Conservation (phyloP, 2,888 invertebrate genomes). For the Coleophora flavipennella region DNA sequence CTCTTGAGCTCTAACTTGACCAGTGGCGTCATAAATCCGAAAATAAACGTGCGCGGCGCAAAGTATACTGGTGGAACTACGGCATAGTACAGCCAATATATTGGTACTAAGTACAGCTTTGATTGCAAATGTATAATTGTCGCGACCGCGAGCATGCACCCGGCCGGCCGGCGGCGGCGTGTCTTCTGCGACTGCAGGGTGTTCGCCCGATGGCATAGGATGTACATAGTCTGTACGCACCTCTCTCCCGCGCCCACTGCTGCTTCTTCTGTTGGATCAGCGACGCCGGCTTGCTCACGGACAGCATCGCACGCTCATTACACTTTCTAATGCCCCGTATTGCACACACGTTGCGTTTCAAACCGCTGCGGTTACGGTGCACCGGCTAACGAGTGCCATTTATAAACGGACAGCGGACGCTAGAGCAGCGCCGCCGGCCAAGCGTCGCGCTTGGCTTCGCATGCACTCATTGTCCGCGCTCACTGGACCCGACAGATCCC, state of each 20-base stretch:
- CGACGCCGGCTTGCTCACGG: conserved; percentile 70
- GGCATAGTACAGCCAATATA: too few species aligned
- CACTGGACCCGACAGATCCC: conserved; percentile 39
- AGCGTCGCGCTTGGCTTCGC: conserved; percentile 58
- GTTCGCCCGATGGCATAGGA: conserved; percentile 3
- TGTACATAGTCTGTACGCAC: conserved; percentile 60
- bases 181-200: conserved; percentile 14
- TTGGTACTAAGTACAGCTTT: conserved; percentile 15
- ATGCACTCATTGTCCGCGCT: conserved; percentile 59
- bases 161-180: conserved; percentile 8
- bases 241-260: conserved; percentile 95
- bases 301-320: conserved; percentile 67
- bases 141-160: conserved; percentile 22
- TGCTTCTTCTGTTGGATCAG: conserved; percentile 90
- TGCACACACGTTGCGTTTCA: conserved; percentile 56
- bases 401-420: conserved; percentile 55
- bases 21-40: too few species aligned
- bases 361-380: conserved; percentile 59
- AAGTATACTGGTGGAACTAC: too few species aligned
- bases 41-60: too few species aligned
- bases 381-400: conserved; percentile 56
- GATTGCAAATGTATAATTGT: conserved; percentile 31
- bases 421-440: conserved; percentile 45
- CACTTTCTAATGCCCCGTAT: conserved; percentile 66
- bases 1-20: too few species aligned